A percentile compares a stretch with the other conserved stretches of the same genome.
phyloP scores from a whole-genome alignment of 2,113 vertebrate species.

The Bos taurus region ARS-UCD2.0 NC_082638.1:3958001-3958500 shows the following conservation, averaged over 20 bases:
- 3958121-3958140: no score
- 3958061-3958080: neutral
- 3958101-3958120: neutral
- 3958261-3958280: neutral
- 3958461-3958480: accelerated
- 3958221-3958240: neutral
- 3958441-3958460: neutral
- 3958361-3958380: neutral
- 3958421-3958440: neutral
- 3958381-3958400: neutral
- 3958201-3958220: neutral
- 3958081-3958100: neutral
- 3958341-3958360: neutral
- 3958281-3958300: neutral
- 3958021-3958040: neutral
- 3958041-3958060: neutral
- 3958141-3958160: neutral
- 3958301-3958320: neutral
- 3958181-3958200: neutral
- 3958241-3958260: accelerated
- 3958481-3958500: neutral
- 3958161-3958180: neutral
- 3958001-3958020: neutral
- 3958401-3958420: neutral
- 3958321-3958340: neutral